Base-by-base conservation (phyloP, 2,797 vertebrate genomes). In the Poeciliopsis paucimaculata region DNA sequence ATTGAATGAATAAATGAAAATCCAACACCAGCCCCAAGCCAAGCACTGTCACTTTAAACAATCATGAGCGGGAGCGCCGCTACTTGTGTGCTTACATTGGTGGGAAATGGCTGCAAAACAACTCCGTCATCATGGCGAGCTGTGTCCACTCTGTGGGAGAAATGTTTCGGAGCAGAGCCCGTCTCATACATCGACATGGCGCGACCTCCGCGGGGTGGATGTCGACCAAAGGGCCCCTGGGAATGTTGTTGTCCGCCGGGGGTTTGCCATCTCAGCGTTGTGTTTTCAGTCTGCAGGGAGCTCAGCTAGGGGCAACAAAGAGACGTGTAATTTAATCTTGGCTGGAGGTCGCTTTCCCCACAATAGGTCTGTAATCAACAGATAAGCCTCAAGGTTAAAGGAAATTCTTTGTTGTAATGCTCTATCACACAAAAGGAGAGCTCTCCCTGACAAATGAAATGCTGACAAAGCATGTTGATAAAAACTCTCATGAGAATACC, bases 131-230 rank as follows among this genome's bases (percentile, higher is more conserved):
- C 97, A 0, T 95, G 96, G 77, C 95, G 96, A 16, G 94, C 84
- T 1, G 94, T 92, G 87, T 98, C 98, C 43, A 90, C 96, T 91
- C 97, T 92, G 87, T 97, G 97, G 94, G 98, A 96, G 94, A 96
- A 98, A 49, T 97, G 96, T 89, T 96, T 98, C 84, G 96, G 96
- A 71, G 96, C 94, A 0, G 98, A 99, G 89, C 98, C 97, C 0
- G 98, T 99, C 96, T 99, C 98, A 10, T 99, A 99, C 98, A 99
- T 99, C 81, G 98, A 99, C 96, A 99, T 97, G 89, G 98, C 97
- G 10, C 98, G 97, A 91, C 98, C 98, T 88, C 97, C 97, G 4
- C 98, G 96, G 49, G 95, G 94, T 23, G 96, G 95, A 0, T 96
- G 97, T 75, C 97, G 96, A 78, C 92, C 95, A 68, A 92, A 87